These are phyloP conservation scores for Subacronicta megacephala DNA, from an alignment of 2,888 invertebrate genomes.

Conservation along the genomic window DNA sequence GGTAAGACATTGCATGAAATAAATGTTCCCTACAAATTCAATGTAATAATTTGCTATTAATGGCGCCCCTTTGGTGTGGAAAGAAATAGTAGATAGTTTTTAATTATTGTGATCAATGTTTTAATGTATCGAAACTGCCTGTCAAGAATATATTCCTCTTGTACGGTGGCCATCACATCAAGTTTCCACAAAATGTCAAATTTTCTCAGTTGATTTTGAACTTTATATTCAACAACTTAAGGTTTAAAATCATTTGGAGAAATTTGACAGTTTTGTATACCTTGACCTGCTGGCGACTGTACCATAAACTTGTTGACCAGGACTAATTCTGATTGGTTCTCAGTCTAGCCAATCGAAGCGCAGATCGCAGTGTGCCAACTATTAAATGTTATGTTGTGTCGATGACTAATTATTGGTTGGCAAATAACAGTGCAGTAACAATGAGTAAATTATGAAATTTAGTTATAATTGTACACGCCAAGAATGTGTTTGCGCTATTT, in stretches of 20 bases:
- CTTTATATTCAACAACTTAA: no score
- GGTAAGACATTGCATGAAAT: slow-evolving; percentile 65
- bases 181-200: no score
- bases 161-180: no score
- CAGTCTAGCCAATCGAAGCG: not conserved
- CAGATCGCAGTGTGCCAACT: not conserved
- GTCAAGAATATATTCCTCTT: not conserved
- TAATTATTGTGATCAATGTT: not conserved
- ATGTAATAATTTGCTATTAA: not conserved
- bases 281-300: no score
- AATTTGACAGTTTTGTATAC: no score
- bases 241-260: no score
- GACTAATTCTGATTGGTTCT: slow-evolving; percentile 1
- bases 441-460: slow-evolving; percentile 1
- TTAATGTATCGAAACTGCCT: not conserved
- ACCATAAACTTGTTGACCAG: not conserved
- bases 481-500: no score
- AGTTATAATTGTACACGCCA: not conserved
- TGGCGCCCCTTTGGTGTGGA: not conserved
- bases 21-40: not conserved
- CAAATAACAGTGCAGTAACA: not conserved
- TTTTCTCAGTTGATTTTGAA: no score
- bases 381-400: not conserved
- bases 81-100: slow-evolving; percentile 4
- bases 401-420: slow-evolving; percentile 1